Evolutionary conservation across 2,113 vertebrate genomes (phyloP).

Genomic region (Malurus melanocephalus): DNA sequence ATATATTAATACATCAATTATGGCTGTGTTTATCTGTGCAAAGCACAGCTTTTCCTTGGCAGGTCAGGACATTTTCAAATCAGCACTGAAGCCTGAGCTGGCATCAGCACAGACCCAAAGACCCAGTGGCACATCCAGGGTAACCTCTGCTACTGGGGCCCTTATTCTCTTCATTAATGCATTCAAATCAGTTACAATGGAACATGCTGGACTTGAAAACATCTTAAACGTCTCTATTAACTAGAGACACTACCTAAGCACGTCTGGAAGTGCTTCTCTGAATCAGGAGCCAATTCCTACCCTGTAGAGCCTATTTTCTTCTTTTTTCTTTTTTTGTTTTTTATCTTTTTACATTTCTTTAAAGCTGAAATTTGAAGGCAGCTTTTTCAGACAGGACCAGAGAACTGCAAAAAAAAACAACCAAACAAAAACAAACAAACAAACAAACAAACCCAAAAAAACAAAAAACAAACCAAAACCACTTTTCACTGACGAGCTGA

Average conservation of each 20-base stretch:
- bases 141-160: neutral
- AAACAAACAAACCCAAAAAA: no score
- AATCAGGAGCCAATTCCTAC: neutral
- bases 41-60: constrained; percentile 2
- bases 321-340: neutral
- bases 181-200: neutral
- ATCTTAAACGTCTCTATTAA: neutral
- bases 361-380: no score
- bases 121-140: accelerated
- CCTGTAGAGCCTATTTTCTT: no score
- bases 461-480: no score
- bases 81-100: neutral
- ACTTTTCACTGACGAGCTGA: no score
- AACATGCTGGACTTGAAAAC: neutral
- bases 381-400: no score
- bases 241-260: neutral
- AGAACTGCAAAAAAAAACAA: neutral
- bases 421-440: no score
- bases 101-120: neutral
- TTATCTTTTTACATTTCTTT: neutral
- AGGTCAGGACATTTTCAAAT: neutral
- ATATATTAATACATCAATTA: constrained; percentile 40
- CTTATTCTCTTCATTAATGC: neutral
- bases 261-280: neutral
- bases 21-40: neutral